A percentile compares a stretch with the other conserved stretches of the same genome.
Conservation (phyloP, 2,797 vertebrate genomes). For the Luscinia luscinia region DNA sequence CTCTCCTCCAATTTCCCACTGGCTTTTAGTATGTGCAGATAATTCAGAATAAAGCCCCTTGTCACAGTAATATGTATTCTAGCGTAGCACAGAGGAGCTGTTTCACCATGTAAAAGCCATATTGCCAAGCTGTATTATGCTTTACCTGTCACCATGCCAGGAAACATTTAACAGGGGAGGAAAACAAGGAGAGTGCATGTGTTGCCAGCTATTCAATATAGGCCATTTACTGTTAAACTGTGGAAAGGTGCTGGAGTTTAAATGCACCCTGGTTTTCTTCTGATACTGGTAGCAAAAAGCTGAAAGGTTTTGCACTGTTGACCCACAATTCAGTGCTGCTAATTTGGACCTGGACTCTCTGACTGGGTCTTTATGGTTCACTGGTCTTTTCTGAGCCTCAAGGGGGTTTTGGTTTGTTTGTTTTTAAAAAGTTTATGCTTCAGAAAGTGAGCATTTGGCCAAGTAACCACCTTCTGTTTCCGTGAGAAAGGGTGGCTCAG, state of each 20-base stretch:
- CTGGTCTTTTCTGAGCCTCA: constrained; percentile 12
- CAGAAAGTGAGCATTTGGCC: neutral
- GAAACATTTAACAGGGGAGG: constrained; percentile 31
- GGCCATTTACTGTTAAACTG: constrained; percentile 66
- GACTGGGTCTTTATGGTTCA: constrained; percentile 3
- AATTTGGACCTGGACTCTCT: constrained; percentile 32
- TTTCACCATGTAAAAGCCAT: constrained; percentile 64
- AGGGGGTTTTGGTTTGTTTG: neutral
- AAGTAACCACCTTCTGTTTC: neutral
- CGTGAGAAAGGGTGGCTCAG: neutral
- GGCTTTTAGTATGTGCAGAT: constrained; percentile 58
- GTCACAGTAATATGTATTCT: constrained; percentile 65
- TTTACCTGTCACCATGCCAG: constrained; percentile 55
- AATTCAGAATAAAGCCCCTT: constrained; percentile 64
- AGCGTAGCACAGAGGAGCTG: constrained; percentile 43
- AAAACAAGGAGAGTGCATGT: constrained; percentile 41
- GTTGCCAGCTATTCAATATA: constrained; percentile 65
- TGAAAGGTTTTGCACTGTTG: constrained; percentile 36
- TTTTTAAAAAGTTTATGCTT: constrained; percentile 16
- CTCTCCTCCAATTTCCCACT: constrained; percentile 57
- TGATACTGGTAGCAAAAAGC: constrained; percentile 53
- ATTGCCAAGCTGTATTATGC: constrained; percentile 49
- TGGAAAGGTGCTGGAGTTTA: constrained; percentile 61
- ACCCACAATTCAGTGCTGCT: neutral
- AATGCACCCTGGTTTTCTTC: constrained; percentile 41